Evolutionary conservation across 2,797 vertebrate genomes (phyloP).

Genomic region (Pipistrellus nathusii): DNA sequence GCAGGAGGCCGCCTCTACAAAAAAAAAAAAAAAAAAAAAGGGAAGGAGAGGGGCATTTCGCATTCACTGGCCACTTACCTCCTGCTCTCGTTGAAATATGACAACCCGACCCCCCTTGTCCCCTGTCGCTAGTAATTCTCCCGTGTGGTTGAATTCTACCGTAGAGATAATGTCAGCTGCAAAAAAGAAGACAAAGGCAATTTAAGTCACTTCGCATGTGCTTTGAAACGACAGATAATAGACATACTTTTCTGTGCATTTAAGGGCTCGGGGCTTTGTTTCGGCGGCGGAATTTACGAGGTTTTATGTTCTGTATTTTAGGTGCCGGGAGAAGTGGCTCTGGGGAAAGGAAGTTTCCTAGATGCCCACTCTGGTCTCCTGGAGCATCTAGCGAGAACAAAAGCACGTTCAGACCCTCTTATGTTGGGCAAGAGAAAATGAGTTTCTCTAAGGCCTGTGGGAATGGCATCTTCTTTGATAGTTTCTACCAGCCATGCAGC

Average conservation of each 20-base stretch:
- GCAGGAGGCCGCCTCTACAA: constrained; percentile 83
- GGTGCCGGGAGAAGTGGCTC: background rate
- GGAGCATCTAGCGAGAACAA: constrained; percentile 22
- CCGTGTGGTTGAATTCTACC: constrained; percentile 98
- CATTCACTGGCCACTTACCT: constrained; percentile 90
- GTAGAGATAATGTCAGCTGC: constrained; percentile 99
- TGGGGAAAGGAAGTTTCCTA: constrained; percentile 54
- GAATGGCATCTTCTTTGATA: constrained; percentile 11
- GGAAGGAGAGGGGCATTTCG: constrained; percentile 84
- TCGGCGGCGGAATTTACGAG: constrained; percentile 70
- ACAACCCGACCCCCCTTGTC: constrained; percentile 99
- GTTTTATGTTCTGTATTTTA: constrained; percentile 55
- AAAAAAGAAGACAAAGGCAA: constrained; percentile 89
- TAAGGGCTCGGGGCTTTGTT: constrained; percentile 63
- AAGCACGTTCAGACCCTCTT: constrained; percentile 26
- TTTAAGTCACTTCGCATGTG: constrained; percentile 86
- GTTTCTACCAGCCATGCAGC: background rate
- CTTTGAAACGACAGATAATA: constrained; percentile 77
- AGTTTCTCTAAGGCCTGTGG: constrained; percentile 30
- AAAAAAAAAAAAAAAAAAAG: constrained; percentile 75
- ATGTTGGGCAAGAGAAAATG: constrained; percentile 8
- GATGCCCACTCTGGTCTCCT: constrained; percentile 36
- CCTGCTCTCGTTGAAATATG: constrained; percentile 98
- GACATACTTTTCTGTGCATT: constrained; percentile 71
- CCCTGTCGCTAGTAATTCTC: constrained; percentile 97